Conservation (phyloP, 2,797 vertebrate genomes). For the Babyrousa celebensis region DNA sequence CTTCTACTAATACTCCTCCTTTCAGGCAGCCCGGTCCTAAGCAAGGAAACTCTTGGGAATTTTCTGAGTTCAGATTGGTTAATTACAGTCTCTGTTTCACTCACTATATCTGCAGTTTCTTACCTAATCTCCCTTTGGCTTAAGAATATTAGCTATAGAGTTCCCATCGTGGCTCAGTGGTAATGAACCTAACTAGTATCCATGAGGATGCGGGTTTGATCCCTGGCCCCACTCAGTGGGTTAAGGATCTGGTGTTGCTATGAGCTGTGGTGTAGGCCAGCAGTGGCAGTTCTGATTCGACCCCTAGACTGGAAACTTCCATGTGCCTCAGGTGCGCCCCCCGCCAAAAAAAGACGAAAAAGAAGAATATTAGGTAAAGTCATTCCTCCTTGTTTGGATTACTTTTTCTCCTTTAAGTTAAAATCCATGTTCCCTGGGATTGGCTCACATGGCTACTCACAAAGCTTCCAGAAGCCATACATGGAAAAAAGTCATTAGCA, state of each 20-base stretch:
- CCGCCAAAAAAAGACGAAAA: too few species aligned
- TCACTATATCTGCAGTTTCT: neutral
- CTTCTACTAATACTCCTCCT: neutral
- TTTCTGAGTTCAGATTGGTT: neutral
- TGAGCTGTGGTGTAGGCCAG: too few species aligned
- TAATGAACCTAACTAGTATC: too few species aligned
- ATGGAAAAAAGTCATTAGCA: neutral
- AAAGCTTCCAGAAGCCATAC: conserved; percentile 33
- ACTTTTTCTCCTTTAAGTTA: conserved; percentile 4
- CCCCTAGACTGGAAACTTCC: too few species aligned
- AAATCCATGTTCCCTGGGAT: neutral
- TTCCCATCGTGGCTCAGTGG: too few species aligned
- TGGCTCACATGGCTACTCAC: neutral
- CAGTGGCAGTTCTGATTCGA: too few species aligned
- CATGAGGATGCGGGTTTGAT: too few species aligned
- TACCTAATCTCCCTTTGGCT: neutral
- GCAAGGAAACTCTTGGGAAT: neutral
- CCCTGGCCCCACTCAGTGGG: too few species aligned
- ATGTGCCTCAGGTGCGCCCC: too few species aligned
- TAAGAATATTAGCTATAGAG: neutral
- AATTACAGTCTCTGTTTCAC: neutral
- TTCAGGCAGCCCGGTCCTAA: neutral
- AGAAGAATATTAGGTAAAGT: neutral
- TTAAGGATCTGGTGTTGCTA: too few species aligned
- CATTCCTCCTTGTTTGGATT: neutral